Conservation (phyloP, 2,113 vertebrate genomes). For the Neodontobutis hainanensis region DNA sequence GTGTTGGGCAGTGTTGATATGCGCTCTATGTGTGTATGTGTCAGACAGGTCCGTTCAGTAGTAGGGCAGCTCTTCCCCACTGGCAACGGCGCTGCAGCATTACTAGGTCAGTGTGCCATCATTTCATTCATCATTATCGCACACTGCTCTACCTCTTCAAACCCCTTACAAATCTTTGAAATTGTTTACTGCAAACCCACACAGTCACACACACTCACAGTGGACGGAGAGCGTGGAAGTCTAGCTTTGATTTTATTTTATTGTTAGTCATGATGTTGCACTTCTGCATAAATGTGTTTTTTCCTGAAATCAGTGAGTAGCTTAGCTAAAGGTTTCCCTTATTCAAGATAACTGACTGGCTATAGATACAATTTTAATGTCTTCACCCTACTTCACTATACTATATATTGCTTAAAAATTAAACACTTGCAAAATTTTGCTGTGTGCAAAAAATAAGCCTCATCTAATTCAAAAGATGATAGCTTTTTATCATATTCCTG, state of each 20-base stretch:
- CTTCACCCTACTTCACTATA: too few species aligned
- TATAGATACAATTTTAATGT: too few species aligned
- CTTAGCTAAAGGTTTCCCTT: too few species aligned
- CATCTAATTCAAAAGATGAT: neutral
- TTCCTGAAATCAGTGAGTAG: too few species aligned
- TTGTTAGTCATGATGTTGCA: neutral
- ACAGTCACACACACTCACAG: neutral
- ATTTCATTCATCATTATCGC: conserved; percentile 69
- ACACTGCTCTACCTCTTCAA: conserved; percentile 58
- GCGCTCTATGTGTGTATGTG: conserved; percentile 27
- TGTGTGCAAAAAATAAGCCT: neutral
- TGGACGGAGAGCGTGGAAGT: neutral
- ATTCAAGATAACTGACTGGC: too few species aligned
- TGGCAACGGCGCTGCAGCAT: conserved; percentile 57
- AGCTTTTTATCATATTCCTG: neutral
- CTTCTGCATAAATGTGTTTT: too few species aligned
- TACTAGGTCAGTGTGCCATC: conserved; percentile 82
- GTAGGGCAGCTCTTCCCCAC: conserved; percentile 59
- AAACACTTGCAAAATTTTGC: neutral
- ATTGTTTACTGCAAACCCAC: conserved; percentile 12
- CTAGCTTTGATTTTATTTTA: neutral
- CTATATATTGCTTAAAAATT: neutral
- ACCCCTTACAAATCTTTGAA: conserved; percentile 26
- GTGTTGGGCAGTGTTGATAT: neutral
- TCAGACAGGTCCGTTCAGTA: conserved; percentile 50